phyloP scores from a whole-genome alignment of 2,888 invertebrate species.

The Polyommatus iphigenia region DNA sequence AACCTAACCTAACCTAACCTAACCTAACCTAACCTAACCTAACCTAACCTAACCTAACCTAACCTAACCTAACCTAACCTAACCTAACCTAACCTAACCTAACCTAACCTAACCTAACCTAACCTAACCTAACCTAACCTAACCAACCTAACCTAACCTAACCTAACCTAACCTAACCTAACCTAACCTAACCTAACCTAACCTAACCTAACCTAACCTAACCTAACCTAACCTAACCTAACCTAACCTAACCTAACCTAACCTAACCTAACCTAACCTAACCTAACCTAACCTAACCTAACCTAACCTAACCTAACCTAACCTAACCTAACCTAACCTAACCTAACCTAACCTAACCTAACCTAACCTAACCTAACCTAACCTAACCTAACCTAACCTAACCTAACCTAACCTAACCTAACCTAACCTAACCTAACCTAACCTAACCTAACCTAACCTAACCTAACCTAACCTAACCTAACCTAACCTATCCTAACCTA shows the following conservation, averaged over 20 bases:
- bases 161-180: constrained; percentile 41
- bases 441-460: constrained; percentile 41
- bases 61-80: constrained; percentile 39
- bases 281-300: constrained; percentile 41
- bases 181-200: constrained; percentile 42
- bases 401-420: constrained; percentile 41
- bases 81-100: constrained; percentile 41
- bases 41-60: constrained; percentile 40
- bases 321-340: constrained; percentile 42
- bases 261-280: constrained; percentile 41
- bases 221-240: constrained; percentile 42
- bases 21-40: constrained; percentile 41
- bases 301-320: constrained; percentile 42
- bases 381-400: constrained; percentile 42
- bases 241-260: constrained; percentile 41
- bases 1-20: constrained; percentile 38
- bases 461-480: constrained; percentile 42
- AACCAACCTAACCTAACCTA: too few relatives aligned
- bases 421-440: constrained; percentile 43
- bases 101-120: constrained; percentile 42
- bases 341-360: constrained; percentile 41
- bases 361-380: constrained; percentile 42
- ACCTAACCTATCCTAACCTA: constrained; percentile 42
- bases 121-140: constrained; percentile 39
- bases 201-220: constrained; percentile 43